Base-by-base conservation (phyloP, 2,113 vertebrate genomes). In the Isichthys henryi region DNA sequence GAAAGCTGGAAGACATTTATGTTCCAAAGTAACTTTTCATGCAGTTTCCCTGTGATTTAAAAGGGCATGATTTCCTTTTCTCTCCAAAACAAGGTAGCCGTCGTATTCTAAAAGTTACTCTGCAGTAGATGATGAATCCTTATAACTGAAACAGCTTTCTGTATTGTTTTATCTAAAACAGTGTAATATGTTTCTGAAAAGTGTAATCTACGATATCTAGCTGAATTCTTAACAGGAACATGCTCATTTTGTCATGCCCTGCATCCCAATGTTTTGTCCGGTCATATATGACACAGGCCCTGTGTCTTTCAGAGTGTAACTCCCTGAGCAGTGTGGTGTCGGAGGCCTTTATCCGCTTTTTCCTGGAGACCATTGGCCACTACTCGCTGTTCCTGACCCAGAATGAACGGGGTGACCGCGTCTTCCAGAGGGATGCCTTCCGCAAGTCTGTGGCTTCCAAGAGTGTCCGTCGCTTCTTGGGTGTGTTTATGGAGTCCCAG, bases 401-500 rank as follows among this genome's bases (percentile, higher is more conserved):
- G 94, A 97, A 96, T 48, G 98, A 99, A 91, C 97, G 97, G 15
- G 97, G 97, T 15, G 97, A 98, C 92, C 96, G 98, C 8, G 92
- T 96, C 92, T 99, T 99, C 93, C 99, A 99, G 93, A 96, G 98
- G 89, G 98, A 99, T 91, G 96, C 98, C 90, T 99, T 99, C 94
- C 98, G 99, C 92, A 99, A 99, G 93, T 98, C 98, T 5, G 99
- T 99, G 93, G 98, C 98, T 50, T 99, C 99, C 27, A 99, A 99
- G 94, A 99, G 98, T 70, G 96, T 99, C 95, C 98, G 99, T 0
- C 97, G 98, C 89, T 99, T 99, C 94, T 95, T 99, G 89, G 98
- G 99, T 50, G 98, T 99, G 92, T 99, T 99, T 94, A 99, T 99
- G 98, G 98, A 99, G 94, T 99, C 99, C 58, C 99, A 99, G 95